Conservation (phyloP, 2,113 vertebrate genomes). For the Pristiophorus japonicus region DNA sequence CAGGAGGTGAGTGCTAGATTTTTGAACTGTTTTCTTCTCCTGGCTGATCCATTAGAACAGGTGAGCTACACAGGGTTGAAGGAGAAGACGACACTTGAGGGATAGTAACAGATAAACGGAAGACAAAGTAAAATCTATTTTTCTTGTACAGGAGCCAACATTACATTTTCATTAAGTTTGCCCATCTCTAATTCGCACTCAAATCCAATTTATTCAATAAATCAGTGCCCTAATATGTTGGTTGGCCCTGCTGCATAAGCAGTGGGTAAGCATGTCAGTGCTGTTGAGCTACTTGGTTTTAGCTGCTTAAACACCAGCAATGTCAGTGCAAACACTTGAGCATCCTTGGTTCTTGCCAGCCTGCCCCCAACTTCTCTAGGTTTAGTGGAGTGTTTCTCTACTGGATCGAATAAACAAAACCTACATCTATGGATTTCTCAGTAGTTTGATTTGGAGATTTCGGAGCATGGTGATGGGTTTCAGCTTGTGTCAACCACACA, state of each 20-base stretch:
- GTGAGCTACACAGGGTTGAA: background rate
- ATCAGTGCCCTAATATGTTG: background rate
- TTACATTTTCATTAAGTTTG: background rate
- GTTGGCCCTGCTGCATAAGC: background rate
- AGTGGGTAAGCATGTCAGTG: background rate
- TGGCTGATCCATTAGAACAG: background rate
- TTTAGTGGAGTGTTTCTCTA: background rate
- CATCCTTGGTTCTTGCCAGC: background rate
- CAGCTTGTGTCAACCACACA: background rate
- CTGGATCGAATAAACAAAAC: background rate
- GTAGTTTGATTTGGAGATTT: background rate
- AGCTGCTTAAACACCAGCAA: background rate
- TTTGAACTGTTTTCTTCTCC: background rate
- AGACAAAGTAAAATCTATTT: background rate
- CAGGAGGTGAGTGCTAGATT: slow-evolving; percentile 67
- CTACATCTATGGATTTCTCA: background rate
- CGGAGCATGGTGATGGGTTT: background rate
- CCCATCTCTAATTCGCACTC: background rate
- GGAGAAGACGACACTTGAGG: background rate
- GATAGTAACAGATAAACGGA: background rate
- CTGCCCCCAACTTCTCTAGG: background rate
- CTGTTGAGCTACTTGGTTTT: background rate
- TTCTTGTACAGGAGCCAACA: background rate
- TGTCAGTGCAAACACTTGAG: background rate
- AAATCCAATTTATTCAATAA: background rate